Evolutionary conservation across 1,140 invertebrate species (phyloP), one percentile per base, ranked within the genome.

Genomic region (Propsilocerus akamusi): DNA sequence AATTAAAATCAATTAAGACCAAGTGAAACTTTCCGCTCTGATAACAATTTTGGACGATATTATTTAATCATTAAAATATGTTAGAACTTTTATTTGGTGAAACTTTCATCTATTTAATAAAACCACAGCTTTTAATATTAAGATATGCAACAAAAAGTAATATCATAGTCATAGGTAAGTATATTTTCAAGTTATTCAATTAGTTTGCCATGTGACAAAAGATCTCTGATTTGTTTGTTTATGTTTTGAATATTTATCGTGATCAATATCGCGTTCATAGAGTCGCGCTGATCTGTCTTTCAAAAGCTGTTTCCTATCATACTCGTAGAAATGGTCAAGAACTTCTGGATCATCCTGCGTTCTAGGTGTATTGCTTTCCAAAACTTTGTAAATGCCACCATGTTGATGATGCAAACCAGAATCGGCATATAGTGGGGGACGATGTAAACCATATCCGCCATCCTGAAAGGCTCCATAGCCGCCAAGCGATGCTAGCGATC

Each of bases 261-360:
- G 23, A 3, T 32, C 23, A 4, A 34, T 25, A 22, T 17, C 25
- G n/a, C 24, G 17, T 41, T 41, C 34, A 20, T 41, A 41, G 6
- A 41, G 22, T 41, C 34, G 5, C 17, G 34, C 34, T 17, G 34
- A 17, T 41, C 0, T 59, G 30, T 56, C 52, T 12, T 55, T 49
- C n/a, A 53, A 48, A 10, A 53, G 23, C 4, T 55, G 28, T 48
- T 55, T 46, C 20, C 54, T 61, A 11, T 65, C 63, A 52, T 55
- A 65, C 22, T 65, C 60, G 41, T 65, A 65, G 49, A 65, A 65
- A 2, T 56, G 54, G 56, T 65, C 63, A n/a, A 24, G 25, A 10
- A 8, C 6, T n/a, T 41, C 34, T 7, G 17, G 46, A n/a, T 25
- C 26, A 10, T 51, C 25, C 12, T 22, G 12, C 12, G 17, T 7